A percentile compares a stretch with the other conserved stretches of the same genome.
phyloP scores from a whole-genome alignment of 2,888 invertebrate species.

The Trissoscelio sp. region DNA sequence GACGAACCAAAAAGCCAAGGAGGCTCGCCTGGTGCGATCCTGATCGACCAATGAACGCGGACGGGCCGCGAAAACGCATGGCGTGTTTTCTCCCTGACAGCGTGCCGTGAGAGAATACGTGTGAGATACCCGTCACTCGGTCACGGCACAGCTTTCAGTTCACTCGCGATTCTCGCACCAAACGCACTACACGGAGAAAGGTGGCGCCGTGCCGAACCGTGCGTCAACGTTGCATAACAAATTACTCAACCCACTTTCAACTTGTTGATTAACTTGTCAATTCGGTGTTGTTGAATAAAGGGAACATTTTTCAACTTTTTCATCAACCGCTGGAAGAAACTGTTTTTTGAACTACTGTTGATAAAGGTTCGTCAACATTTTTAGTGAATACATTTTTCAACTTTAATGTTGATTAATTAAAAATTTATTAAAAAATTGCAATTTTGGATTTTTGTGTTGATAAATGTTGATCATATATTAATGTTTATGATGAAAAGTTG shows the following conservation, averaged over 20 bases:
- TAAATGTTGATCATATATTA: no score
- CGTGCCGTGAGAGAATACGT: not conserved
- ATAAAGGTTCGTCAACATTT: no score
- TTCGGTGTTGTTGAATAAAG: no score
- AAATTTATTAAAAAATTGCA: no score
- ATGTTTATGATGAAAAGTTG: no score
- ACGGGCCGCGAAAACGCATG: conserved; percentile 21
- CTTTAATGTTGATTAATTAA: no score
- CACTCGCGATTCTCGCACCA: conserved; percentile 16
- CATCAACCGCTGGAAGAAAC: no score
- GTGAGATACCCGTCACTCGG: conserved; percentile 47
- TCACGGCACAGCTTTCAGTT: conserved; percentile 36
- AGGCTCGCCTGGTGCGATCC: conserved; percentile 51
- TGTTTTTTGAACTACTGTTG: no score
- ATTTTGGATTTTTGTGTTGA: no score
- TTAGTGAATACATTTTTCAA: no score
- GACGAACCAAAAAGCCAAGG: conserved; percentile 8
- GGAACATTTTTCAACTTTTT: no score
- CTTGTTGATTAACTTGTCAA: conserved; percentile 20
- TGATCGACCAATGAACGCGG: conserved; percentile 23
- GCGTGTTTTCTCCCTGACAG: conserved; percentile 47
- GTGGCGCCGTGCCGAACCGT: conserved; percentile 6
- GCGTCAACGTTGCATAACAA: conserved; percentile 23
- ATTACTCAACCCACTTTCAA: conserved; percentile 23
- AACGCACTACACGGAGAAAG: conserved; percentile 17